phyloP scores from a whole-genome alignment of 1,140 invertebrate species.

The Contarinia nasturtii region DNA sequence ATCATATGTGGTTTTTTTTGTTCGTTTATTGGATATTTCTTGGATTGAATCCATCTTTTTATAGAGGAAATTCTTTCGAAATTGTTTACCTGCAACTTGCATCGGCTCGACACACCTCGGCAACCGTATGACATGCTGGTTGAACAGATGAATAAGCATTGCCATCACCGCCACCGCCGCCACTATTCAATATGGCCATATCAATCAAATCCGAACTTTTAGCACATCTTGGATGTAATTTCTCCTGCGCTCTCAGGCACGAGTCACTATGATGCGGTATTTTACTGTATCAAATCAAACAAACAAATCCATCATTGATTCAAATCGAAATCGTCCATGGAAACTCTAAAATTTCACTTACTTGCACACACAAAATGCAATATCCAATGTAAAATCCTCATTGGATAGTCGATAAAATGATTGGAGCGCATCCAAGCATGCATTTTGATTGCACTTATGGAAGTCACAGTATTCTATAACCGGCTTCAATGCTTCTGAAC shows the following conservation, averaged over 20 bases:
- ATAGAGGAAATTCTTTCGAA: neutral
- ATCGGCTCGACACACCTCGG: conserved; percentile 55
- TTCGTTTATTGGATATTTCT: neutral
- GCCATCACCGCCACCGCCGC: no score
- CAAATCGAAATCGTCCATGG: neutral
- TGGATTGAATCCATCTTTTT: neutral
- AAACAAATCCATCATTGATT: conserved; percentile 1
- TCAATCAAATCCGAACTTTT: conserved; percentile 46
- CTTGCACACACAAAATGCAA: conserved; percentile 85
- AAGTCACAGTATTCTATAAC: conserved; percentile 63
- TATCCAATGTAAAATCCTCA: conserved; percentile 62
- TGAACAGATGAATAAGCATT: conserved; percentile 29
- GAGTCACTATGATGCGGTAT: conserved; percentile 60
- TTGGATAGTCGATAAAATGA: conserved; percentile 62
- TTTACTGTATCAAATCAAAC: conserved; percentile 34
- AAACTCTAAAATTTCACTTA: conserved; percentile 31
- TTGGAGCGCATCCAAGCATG: conserved; percentile 73
- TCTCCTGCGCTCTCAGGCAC: conserved; percentile 71
- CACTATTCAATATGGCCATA: conserved; percentile 20
- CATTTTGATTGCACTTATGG: conserved; percentile 53
- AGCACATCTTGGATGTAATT: conserved; percentile 69
- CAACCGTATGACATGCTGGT: conserved; percentile 62
- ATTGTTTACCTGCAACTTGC: conserved; percentile 43
- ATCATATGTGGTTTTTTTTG: neutral
- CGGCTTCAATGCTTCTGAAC: conserved; percentile 51